A percentile compares a stretch with the other conserved stretches of the same genome.
Conservation (phyloP, 2,797 vertebrate species). For the Amazona finschi region DNA sequence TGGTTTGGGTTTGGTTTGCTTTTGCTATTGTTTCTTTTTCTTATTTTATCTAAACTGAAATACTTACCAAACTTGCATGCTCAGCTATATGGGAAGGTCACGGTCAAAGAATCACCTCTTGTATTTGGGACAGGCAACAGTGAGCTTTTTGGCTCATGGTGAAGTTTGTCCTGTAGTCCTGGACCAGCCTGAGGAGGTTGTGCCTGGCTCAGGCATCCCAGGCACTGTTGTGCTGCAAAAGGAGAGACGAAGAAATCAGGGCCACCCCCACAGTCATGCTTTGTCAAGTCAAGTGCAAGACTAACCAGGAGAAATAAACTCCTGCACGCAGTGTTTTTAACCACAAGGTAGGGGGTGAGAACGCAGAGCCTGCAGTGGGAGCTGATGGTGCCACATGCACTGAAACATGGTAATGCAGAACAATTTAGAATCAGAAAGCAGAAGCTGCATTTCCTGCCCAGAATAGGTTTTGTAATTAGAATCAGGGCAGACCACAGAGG, state of each 20-base stretch:
- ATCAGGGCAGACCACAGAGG: neutral
- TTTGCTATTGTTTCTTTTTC: neutral
- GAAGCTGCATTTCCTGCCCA: neutral
- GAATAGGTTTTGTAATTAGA: neutral
- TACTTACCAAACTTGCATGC: neutral
- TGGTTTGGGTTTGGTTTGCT: neutral
- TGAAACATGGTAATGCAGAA: neutral
- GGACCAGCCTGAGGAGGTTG: neutral
- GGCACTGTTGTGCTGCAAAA: neutral
- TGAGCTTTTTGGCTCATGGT: neutral
- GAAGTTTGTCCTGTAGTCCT: neutral
- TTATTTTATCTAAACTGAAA: neutral
- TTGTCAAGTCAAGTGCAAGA: neutral
- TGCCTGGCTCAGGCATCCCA: neutral
- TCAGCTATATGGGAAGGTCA: neutral
- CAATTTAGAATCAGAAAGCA: neutral
- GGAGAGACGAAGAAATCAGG: neutral
- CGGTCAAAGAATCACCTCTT: neutral
- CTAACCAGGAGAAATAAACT: neutral
- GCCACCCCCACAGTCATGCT: neutral
- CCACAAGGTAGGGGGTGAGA: rapidly evolving
- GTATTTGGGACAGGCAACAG: neutral
- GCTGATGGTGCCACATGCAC: neutral
- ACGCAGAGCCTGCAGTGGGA: neutral
- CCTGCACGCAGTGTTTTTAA: neutral